These are phyloP conservation scores for Coenobita brevimanus DNA, from an alignment of 1,140 invertebrate species.

Conservation along the genomic window DNA sequence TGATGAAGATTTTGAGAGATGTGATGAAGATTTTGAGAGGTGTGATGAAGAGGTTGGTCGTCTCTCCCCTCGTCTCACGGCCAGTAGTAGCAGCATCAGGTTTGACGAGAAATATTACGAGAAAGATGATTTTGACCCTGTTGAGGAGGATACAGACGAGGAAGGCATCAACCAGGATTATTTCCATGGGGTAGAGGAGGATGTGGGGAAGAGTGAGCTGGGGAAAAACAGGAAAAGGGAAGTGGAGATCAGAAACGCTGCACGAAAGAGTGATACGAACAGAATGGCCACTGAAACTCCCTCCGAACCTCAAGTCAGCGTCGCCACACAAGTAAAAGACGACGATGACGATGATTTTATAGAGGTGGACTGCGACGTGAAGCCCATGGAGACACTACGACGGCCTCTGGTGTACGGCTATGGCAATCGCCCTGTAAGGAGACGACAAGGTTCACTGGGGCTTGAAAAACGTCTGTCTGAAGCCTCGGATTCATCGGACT, in stretches of 20 bases:
- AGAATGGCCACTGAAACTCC: neutral
- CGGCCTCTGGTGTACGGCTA: conserved; percentile 57
- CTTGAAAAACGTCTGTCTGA: conserved; percentile 43
- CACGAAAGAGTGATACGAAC: too few species aligned
- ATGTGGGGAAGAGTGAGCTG: too few species aligned
- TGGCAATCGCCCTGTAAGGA: conserved; percentile 26
- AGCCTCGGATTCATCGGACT: conserved; percentile 37
- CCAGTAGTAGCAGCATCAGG: conserved; percentile 28
- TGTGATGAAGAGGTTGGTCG: neutral
- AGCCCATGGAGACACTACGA: conserved; percentile 54
- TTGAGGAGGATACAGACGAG: neutral
- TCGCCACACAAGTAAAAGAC: neutral
- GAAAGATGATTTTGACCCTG: conserved; percentile 45
- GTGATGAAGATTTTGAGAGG: neutral
- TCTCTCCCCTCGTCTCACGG: neutral
- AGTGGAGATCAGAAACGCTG: too few species aligned
- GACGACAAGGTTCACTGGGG: neutral
- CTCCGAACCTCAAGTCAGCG: neutral
- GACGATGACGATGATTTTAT: conserved; percentile 49
- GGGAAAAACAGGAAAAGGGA: too few species aligned
- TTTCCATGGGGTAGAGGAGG: too few species aligned
- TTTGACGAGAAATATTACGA: conserved; percentile 56
- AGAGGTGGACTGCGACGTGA: conserved; percentile 48
- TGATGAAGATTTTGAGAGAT: too few species aligned
- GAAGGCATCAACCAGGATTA: too few species aligned